Evolutionary conservation across 2,113 vertebrate genomes (phyloP), one percentile per base, ranked within the genome.

Genomic region (Eurystomus gularis): DNA sequence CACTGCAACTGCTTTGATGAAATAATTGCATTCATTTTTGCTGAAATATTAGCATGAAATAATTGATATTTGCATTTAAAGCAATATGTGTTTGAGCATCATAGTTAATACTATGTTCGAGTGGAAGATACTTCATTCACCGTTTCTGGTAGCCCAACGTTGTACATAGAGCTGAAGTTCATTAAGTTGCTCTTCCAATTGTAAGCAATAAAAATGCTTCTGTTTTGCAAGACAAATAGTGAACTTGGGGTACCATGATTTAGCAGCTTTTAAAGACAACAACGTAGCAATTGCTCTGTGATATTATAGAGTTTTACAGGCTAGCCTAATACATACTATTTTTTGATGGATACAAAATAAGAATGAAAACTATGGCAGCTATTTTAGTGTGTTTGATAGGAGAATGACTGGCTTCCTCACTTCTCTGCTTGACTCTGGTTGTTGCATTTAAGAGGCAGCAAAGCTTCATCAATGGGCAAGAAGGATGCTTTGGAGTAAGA

Each of bases 41-140:
- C 33, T 88, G 65, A 86, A 96, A 81, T 90, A 93, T 86, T 92
- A 96, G 21, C 48, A 86, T 76, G 35, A 88, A 90, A 92, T 81
- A 68, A 88, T 90, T 88, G 83, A 75, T 92, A 81, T 64, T 86
- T 93, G 24, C 77, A 78, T 83, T 83, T 81, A 71, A 94, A 96
- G 10, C 15, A 70, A 17, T 46, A 20, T 39, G 42, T 79, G 24
- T 20, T 17, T 79, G 19, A 69, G 31, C 35, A 66, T 88, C 76
- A 29, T 18, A 48, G 40, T 68, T 92, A 94, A 81, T 51, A 29
- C 8, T 31, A 2, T 33, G 19, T 68, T 89, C 64, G 82, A 33
- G 26, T 52, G 44, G 69, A 88, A 83, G 51, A 82, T 35, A 35
- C 81, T 92, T 92, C 65, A 69, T 90, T 84, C 48, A 60, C 52